Conservation (phyloP, 2,113 vertebrate species). For the Rhynchopsitta pachyrhyncha region DNA sequence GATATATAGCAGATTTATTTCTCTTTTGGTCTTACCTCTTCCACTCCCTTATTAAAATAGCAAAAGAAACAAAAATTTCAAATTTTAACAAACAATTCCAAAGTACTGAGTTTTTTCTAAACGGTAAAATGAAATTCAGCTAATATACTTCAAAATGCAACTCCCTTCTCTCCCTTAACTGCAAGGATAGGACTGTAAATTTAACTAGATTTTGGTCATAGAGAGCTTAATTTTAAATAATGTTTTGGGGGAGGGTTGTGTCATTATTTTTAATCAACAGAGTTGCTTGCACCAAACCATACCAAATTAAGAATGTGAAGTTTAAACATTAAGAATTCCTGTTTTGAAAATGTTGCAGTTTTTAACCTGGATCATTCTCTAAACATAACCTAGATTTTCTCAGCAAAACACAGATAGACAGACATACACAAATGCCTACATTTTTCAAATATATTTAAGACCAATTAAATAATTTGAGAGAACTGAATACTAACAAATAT, state of each 20-base stretch:
- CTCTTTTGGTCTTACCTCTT: background rate
- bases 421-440: background rate
- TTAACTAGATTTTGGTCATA: background rate
- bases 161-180: background rate
- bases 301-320: background rate
- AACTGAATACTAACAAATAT: background rate
- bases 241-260: background rate
- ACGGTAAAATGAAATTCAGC: background rate
- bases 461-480: background rate
- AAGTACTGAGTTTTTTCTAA: background rate
- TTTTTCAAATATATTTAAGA: background rate
- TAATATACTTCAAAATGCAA: background rate
- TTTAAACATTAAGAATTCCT: background rate
- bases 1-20: background rate
- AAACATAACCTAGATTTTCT: background rate
- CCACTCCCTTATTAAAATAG: background rate
- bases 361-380: background rate
- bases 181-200: background rate
- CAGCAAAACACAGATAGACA: background rate
- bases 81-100: background rate
- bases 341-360: background rate
- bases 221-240: background rate
- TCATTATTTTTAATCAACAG: background rate
- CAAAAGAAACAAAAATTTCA: background rate
- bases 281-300: background rate